Evolutionary conservation across 2,797 vertebrate genomes (phyloP).

Genomic region (Spheniscus humboldti): DNA sequence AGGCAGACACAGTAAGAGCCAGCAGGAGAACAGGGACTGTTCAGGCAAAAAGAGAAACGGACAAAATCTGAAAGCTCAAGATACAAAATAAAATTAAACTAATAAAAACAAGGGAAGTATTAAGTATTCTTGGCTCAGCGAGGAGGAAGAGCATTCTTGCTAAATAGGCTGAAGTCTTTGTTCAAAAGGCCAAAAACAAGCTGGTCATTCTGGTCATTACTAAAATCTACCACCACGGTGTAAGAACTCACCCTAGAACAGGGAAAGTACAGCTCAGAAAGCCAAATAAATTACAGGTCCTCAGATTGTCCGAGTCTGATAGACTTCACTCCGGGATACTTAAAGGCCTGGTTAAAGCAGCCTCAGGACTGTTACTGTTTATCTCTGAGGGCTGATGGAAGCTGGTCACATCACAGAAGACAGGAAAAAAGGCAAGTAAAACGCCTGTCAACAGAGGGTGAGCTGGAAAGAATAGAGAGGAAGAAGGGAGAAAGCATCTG

Average conservation of each 20-base stretch:
- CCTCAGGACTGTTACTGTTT: neutral
- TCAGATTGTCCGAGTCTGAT: neutral
- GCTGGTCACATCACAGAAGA: neutral
- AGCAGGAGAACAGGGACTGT: neutral
- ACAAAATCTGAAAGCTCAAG: neutral
- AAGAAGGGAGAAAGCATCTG: neutral
- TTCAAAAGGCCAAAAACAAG: neutral
- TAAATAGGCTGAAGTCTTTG: neutral
- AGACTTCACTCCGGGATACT: neutral
- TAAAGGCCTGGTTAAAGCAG: neutral
- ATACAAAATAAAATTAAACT: neutral
- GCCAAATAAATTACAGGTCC: neutral
- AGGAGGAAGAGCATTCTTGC: neutral
- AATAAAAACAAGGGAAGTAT: neutral
- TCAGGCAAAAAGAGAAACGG: neutral
- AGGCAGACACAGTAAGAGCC: neutral
- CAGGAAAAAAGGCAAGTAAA: neutral
- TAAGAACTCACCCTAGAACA: neutral
- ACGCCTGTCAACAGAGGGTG: neutral
- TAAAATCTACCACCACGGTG: neutral
- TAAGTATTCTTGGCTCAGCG: neutral
- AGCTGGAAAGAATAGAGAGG: neutral
- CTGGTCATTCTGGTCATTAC: no score
- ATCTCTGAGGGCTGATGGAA: neutral
- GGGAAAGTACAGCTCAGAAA: neutral